A percentile compares a stretch with the other conserved stretches of the same genome.
phyloP scores from a whole-genome alignment of 2,888 invertebrate species.

The Synergus itoensis region DNA sequence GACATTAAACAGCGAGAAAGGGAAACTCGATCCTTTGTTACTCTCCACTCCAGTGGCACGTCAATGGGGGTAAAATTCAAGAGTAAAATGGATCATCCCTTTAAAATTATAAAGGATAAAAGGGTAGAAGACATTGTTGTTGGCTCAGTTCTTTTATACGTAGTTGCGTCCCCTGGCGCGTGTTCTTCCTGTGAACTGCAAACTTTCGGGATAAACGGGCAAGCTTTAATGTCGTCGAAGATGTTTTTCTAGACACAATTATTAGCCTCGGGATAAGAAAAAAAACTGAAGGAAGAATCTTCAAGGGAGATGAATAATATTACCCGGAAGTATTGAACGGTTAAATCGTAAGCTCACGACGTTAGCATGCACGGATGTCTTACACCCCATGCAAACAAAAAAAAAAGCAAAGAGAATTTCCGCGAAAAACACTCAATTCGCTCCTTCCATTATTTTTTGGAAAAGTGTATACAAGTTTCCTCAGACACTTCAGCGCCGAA shows the following conservation, averaged over 20 bases:
- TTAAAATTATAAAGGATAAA: not conserved
- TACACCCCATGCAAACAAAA: no score
- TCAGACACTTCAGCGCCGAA: not conserved
- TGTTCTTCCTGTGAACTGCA: conserved; percentile 10
- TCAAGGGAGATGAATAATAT: conserved; percentile 53
- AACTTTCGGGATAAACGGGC: not conserved
- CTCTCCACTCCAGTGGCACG: not conserved
- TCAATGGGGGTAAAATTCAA: not conserved
- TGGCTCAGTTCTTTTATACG: conserved; percentile 21
- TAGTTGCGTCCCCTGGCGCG: not conserved
- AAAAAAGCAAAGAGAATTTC: no score
- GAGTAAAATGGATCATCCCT: not conserved
- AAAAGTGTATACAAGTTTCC: conserved; percentile 4
- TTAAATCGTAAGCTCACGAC: conserved; percentile 58
- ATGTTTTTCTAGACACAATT: conserved; percentile 30
- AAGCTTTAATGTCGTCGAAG: not conserved
- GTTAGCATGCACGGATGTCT: not conserved
- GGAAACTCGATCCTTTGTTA: conserved; percentile 9
- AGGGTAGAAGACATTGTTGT: conserved; percentile 39
- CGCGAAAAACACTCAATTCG: no score
- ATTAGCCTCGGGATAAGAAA: not conserved
- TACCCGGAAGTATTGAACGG: conserved; percentile 60
- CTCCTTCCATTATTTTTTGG: conserved; percentile 6
- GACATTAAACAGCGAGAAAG: not conserved
- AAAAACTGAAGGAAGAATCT: conserved; percentile 37